Conservation (phyloP, 2,888 invertebrate species). For the Chesias legatella region DNA sequence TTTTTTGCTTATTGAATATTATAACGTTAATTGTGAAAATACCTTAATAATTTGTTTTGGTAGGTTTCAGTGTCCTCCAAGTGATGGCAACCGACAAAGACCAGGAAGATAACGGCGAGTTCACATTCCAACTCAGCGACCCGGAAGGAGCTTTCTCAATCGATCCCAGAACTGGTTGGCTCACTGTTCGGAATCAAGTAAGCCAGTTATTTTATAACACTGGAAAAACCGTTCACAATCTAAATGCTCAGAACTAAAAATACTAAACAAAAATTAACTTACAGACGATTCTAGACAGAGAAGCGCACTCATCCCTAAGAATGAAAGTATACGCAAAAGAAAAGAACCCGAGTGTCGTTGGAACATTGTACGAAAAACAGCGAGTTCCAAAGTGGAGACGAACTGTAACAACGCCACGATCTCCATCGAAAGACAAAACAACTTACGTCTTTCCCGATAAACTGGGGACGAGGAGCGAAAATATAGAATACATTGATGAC, state of each 20-base stretch:
- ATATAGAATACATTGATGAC: constrained; percentile 66
- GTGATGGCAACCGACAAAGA: constrained; percentile 90
- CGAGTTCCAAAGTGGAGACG: constrained; percentile 65
- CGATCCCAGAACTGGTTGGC: constrained; percentile 90
- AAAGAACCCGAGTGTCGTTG: constrained; percentile 84
- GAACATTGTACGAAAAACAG: constrained; percentile 64
- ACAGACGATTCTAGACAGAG: constrained; percentile 88
- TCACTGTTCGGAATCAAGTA: constrained; percentile 87
- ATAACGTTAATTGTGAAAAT: no score
- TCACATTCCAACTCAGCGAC: constrained; percentile 88
- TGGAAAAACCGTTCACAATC: no score
- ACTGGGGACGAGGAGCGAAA: constrained; percentile 59
- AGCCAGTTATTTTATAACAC: neutral
- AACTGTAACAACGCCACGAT: constrained; percentile 45
- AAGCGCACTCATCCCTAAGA: constrained; percentile 84
- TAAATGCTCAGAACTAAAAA: no score
- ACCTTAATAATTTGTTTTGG: constrained; percentile 8
- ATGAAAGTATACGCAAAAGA: constrained; percentile 91
- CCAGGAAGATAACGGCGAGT: constrained; percentile 92
- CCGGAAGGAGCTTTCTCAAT: constrained; percentile 89
- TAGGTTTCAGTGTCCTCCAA: constrained; percentile 76
- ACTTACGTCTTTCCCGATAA: constrained; percentile 74
- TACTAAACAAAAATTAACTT: constrained; percentile 17
- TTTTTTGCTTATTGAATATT: constrained; percentile 1
- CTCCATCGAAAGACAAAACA: constrained; percentile 57